Evolutionary conservation across 2,797 vertebrate species (phyloP), one percentile per base, ranked within the genome.

Genomic region (Mastacembelus armatus): DNA sequence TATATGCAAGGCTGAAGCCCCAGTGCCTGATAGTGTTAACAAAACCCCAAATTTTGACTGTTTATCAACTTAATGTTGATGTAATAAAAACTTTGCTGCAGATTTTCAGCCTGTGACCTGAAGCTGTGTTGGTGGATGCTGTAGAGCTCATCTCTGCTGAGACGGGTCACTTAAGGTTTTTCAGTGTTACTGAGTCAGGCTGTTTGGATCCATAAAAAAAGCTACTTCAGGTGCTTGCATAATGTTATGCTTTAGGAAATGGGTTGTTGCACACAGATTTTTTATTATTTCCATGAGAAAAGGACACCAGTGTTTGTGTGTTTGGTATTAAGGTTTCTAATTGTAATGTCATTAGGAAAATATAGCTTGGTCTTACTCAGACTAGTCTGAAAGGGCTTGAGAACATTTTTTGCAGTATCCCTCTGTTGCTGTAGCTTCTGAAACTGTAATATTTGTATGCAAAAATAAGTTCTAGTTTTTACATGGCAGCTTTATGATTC

Each of bases 171-270:
- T 57, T 50, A 77, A 68, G 42, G 66, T n/a, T n/a, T n/a, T n/a
- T n/a, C n/a, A n/a, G n/a, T n/a, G n/a, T n/a, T n/a, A n/a, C n/a
- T n/a, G n/a, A n/a, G n/a, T n/a, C n/a, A n/a, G n/a, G n/a, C n/a
- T n/a, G n/a, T n/a, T n/a, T 55, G 42, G 19, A 36, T 73, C 21
- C 30, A 65, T 33, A 72, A 50, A 74, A 83, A 85, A 74, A 83
- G 39, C 68, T 22, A 67, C 60, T 74, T 44, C 44, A 84, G 64
- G 44, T 67, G 86, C 85, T 85, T 85, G 74, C 80, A 84, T 85
- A 87, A 84, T 84, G 56, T 68, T 78, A 77, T 67, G 67, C 84
- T 86, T 86, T 57, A 66, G 65, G 39, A 61, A 16, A 27, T 39
- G 51, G 56, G 55, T 58, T 69, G 39, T 56, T 60, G n/a, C 26